Evolutionary conservation across 1,140 invertebrate species (phyloP).

Genomic region (Leptinotarsa texana): DNA sequence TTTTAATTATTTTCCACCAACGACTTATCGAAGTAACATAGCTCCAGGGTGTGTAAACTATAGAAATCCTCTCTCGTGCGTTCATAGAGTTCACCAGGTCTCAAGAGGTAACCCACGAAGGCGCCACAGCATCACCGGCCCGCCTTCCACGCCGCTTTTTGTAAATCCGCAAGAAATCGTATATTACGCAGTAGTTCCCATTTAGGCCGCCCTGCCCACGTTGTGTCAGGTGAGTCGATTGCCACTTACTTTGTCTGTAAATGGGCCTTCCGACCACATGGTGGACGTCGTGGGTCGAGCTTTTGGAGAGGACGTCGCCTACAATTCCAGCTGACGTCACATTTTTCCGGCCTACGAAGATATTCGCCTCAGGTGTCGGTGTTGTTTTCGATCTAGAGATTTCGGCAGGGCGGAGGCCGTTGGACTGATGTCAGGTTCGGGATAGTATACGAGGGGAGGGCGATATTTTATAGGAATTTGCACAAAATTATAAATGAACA

Average conservation of each 20-base stretch:
- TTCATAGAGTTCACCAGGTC: background rate
- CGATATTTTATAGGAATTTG: too few species aligned
- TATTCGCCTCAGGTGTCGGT: background rate
- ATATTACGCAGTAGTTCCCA: slow-evolving; percentile 2
- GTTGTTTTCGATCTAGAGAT: background rate
- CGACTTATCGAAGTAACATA: too few species aligned
- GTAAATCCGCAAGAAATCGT: slow-evolving; percentile 6
- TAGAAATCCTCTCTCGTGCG: background rate
- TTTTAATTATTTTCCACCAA: too few species aligned
- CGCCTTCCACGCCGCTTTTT: background rate
- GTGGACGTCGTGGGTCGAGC: slow-evolving; percentile 3
- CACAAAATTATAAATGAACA: too few species aligned
- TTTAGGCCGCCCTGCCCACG: background rate
- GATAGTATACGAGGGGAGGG: too few species aligned
- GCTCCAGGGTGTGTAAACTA: too few species aligned
- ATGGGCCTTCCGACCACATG: slow-evolving; percentile 7
- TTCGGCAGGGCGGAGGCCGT: background rate
- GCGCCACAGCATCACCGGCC: background rate
- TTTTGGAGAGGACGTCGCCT: slow-evolving; percentile 2
- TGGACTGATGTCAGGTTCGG: too few species aligned
- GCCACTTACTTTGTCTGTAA: slow-evolving; percentile 6
- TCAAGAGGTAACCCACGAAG: background rate
- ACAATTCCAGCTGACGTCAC: background rate
- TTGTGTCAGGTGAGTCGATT: background rate
- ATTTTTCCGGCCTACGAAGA: background rate